phyloP scores from a whole-genome alignment of 1,140 invertebrate genomes.

The Aphaenogaster ashmeadi region DNA sequence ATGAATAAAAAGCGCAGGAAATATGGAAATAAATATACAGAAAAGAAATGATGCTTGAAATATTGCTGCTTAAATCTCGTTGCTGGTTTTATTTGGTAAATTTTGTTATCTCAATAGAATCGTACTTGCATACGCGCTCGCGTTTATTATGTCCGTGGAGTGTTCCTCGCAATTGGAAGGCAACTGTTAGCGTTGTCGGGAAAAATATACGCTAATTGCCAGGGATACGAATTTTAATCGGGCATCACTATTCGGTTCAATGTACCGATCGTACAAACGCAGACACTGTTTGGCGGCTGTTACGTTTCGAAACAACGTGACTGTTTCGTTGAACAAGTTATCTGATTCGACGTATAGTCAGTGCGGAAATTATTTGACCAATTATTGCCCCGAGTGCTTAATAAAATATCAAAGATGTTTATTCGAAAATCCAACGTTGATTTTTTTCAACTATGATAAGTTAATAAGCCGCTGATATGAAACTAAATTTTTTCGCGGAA shows the following conservation, averaged over 20 bases:
- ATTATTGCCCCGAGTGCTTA: not conserved
- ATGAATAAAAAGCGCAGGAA: not conserved
- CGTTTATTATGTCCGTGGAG: not conserved
- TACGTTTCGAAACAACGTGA: conserved; percentile 33
- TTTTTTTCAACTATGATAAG: not conserved
- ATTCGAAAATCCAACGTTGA: not conserved
- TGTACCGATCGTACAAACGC: conserved; percentile 21
- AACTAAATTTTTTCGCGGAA: conserved; percentile 7
- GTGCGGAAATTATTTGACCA: conserved; percentile 2
- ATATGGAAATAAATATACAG: not conserved
- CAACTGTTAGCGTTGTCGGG: conserved; percentile 21
- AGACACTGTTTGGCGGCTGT: conserved; percentile 7
- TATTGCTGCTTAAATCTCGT: conserved; percentile 1
- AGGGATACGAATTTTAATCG: conserved; percentile 56
- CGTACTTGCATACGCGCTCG: not conserved
- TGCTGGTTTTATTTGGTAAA: not conserved
- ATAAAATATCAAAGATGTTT: not conserved
- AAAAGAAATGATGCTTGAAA: not conserved
- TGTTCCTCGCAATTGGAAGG: conserved; percentile 33
- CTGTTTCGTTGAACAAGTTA: conserved; percentile 25
- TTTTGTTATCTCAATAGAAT: not conserved
- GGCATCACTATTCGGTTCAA: conserved; percentile 44
- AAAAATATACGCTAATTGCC: conserved; percentile 59
- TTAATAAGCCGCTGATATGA: not conserved
- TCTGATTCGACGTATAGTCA: conserved; percentile 2